phyloP scores from a whole-genome alignment of 2,888 invertebrate genomes.

The Phania funesta region DNA sequence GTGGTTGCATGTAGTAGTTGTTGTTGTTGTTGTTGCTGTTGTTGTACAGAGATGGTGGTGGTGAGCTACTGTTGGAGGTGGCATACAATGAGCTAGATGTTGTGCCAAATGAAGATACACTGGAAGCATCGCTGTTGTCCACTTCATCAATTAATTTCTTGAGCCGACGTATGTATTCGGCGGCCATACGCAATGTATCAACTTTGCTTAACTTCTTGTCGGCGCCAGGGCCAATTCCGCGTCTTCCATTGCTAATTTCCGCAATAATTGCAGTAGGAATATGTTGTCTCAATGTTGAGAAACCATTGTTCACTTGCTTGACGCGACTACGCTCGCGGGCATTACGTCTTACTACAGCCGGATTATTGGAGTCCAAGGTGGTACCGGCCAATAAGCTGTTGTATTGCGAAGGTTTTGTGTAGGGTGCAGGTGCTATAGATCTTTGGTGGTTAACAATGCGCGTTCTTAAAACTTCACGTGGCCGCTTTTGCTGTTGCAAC shows the following conservation, averaged over 20 bases:
- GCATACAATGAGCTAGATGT: constrained; percentile 63
- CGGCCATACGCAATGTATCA: constrained; percentile 92
- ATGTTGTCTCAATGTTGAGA: constrained; percentile 92
- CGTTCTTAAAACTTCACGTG: constrained; percentile 58
- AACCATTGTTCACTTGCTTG: constrained; percentile 96
- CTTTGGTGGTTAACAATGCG: constrained; percentile 64
- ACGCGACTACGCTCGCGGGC: constrained; percentile 96
- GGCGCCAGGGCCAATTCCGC: constrained; percentile 84
- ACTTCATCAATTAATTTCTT: constrained; percentile 82
- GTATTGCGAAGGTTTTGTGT: constrained; percentile 67
- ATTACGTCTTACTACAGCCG: constrained; percentile 93
- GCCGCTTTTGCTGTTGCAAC: constrained; percentile 58
- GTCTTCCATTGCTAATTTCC: constrained; percentile 84
- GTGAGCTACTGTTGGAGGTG: constrained; percentile 42
- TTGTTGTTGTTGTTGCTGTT: not conserved
- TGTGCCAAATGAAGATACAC: constrained; percentile 72
- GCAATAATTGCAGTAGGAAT: constrained; percentile 90
- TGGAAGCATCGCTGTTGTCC: constrained; percentile 81
- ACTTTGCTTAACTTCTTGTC: constrained; percentile 93
- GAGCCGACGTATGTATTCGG: constrained; percentile 93
- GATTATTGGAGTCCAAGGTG: constrained; percentile 81
- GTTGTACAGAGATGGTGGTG: constrained; percentile 44
- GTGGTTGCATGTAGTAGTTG: constrained; percentile 31
- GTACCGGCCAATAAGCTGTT: constrained; percentile 54
- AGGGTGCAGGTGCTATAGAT: constrained; percentile 68